Base-by-base conservation (phyloP, 2,797 vertebrate genomes). In the Gallinago nigripennis region DNA sequence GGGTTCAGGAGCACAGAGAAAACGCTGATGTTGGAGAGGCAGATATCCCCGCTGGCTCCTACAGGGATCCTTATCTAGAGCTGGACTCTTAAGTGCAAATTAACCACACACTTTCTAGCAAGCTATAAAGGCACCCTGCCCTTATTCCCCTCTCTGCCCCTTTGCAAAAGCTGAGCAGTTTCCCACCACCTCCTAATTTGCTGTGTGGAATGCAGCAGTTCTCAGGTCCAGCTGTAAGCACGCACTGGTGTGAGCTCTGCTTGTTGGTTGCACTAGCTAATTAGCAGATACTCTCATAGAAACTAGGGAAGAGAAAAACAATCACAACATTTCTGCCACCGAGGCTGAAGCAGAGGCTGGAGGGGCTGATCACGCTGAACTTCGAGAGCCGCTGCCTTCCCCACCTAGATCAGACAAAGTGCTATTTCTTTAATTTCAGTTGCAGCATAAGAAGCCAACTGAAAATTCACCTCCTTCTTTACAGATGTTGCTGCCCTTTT, bases 231-330 rank as follows among this genome's bases (percentile, higher is more conserved):
- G 63, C 61, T 65, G 31, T 53, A 65, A 65, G 58, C 19, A 2
- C 1, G 5, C 0, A 0, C 30, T 33, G 71, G 18, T 25, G 61
- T n/a, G 46, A 71, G 41, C 37, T 56, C 61, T 79, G 50, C 20
- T 64, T 1, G 0, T 10, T 2, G 11, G 20, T 30, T 39, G 28
- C 0, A 1, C 20, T n/a, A 33, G 7, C 37, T 21, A n/a, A 45
- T 16, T n/a, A 41, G 30, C 54, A 45, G 16, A 2, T 9, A 12
- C 8, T 48, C 21, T 16, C 16, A 8, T 2, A 28, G 30, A 25
- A 60, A 31, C 2, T 6, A n/a, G 9, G 41, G 20, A 71, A 39
- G 21, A 33, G 60, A 77, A 90, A 80, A 11, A 8, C 43, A 24
- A 21, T 11, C 2, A 1, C 46, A 39, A 6, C 8, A 4, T 4